Evolutionary conservation across 2,888 invertebrate genomes (phyloP), one percentile per base, ranked within the genome.

Genomic region (Tethea ocularis): DNA sequence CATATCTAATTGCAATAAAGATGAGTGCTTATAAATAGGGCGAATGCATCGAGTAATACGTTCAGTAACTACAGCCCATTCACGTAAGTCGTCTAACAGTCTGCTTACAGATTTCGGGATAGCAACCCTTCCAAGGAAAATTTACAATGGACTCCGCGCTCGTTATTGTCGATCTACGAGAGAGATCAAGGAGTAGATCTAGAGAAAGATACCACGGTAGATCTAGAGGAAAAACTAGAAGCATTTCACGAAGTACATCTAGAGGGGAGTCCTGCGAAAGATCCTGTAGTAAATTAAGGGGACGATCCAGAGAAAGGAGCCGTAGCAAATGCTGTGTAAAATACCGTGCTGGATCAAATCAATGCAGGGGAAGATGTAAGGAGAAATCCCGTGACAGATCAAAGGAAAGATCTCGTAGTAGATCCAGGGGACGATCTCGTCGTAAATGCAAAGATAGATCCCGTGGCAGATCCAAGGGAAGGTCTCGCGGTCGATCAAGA

Each of bases 321-420:
- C 29, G 29, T 29, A 8, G 8, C 29, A 29, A 7, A 29, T 29
- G 7, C 7, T 8, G 29, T 5, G 29, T 8, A 8, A 8, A 29
- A 29, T 29, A 29, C 8, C 29, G 8, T 8, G 29, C 7, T 29
- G 8, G 29, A 29, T 29, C 36, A 13, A 36, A 57, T n/a, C n/a
- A n/a, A n/a, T n/a, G n/a, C n/a, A n/a, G n/a, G 36, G 62, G 61
- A 8, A 63, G 62, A 52, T 59, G 64, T 2, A 57, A 66, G 17
- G 61, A 41, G 3, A 56, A 36, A n/a, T 66, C 63, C 8, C 55
- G 59, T 52, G 57, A 54, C 6, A 41, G 52, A 5, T 68, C 66
- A 0, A 60, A 57, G 6, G 57, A 33, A 60, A 59, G 17, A 2
- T 33, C 57, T 15, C 56, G 54, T 22, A 52, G 46, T 15, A 36